Conservation (phyloP, 1,140 invertebrate species). For the Sycobia sp. region DNA sequence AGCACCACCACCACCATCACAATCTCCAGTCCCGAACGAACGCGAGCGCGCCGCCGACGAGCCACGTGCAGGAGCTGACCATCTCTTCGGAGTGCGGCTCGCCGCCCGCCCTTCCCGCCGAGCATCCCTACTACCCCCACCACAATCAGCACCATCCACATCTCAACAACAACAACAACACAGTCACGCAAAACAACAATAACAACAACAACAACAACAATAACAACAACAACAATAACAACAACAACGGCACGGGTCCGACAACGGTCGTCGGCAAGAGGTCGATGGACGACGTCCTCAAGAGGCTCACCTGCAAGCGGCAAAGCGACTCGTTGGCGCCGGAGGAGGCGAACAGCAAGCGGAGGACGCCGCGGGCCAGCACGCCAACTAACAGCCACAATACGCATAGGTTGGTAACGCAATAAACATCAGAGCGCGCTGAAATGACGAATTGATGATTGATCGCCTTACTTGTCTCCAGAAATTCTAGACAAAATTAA, state of each 20-base stretch:
- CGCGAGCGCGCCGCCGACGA: conserved; percentile 48
- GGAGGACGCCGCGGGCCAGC: conserved; percentile 69
- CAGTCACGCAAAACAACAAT: conserved; percentile 61
- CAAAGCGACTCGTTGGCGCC: conserved; percentile 59
- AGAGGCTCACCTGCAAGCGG: conserved; percentile 80
- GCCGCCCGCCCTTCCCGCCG: conserved; percentile 64
- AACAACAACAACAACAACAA: no score
- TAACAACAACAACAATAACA: conserved; percentile 56
- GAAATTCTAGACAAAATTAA: no score
- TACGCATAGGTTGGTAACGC: conserved; percentile 56
- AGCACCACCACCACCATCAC: conserved; percentile 46
- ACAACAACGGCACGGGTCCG: conserved; percentile 48
- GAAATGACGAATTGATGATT: no score
- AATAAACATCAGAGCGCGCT: no score
- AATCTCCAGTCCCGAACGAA: no score
- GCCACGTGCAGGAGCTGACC: conserved; percentile 54
- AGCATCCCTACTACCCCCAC: conserved; percentile 48
- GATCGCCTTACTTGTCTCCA: no score
- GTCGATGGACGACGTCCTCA: conserved; percentile 87
- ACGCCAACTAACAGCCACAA: conserved; percentile 63
- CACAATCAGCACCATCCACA: conserved; percentile 58
- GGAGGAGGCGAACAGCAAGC: conserved; percentile 45
- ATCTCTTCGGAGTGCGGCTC: conserved; percentile 74
- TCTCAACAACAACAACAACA: conserved; percentile 57
- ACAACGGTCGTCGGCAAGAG: conserved; percentile 61